These are phyloP conservation scores for Zoroaster sp. DNA, from an alignment of 53 echinoderm and acorn worm species.

Conservation along the genomic window DNA sequence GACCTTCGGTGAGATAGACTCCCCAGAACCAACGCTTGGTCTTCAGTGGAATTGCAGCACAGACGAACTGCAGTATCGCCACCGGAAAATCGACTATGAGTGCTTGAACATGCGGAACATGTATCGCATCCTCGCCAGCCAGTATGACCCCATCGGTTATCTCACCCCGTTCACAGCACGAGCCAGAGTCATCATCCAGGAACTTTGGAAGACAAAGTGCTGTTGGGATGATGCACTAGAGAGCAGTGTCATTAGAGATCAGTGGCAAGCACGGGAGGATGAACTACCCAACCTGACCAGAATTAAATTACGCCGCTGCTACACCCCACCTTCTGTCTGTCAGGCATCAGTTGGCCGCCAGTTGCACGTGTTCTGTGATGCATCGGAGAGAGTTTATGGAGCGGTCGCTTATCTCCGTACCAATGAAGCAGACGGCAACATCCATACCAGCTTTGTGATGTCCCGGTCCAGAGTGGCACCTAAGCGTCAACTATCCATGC, in stretches of 20 bases:
- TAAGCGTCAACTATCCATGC: background rate
- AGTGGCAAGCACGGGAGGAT: conserved; percentile 34
- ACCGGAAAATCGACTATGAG: background rate
- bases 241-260: background rate
- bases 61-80: conserved; percentile 32
- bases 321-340: background rate
- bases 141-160: conserved; percentile 19
- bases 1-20: conserved; percentile 9
- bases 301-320: conserved; percentile 19
- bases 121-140: conserved; percentile 30
- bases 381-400: background rate
- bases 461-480: background rate
- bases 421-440: background rate
- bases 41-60: conserved; percentile 23
- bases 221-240: conserved; percentile 22
- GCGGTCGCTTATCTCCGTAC: background rate
- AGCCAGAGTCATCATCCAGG: conserved; percentile 22
- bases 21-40: conserved; percentile 30
- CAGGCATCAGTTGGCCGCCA: background rate
- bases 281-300: conserved; percentile 16
- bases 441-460: background rate
- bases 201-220: background rate
- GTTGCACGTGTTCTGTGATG: background rate
- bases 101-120: conserved; percentile 19
- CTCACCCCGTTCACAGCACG: conserved; percentile 17